These are phyloP conservation scores for Dyspetes luteomarginatus DNA, from an alignment of 2,888 invertebrate genomes.

Conservation along the genomic window DNA sequence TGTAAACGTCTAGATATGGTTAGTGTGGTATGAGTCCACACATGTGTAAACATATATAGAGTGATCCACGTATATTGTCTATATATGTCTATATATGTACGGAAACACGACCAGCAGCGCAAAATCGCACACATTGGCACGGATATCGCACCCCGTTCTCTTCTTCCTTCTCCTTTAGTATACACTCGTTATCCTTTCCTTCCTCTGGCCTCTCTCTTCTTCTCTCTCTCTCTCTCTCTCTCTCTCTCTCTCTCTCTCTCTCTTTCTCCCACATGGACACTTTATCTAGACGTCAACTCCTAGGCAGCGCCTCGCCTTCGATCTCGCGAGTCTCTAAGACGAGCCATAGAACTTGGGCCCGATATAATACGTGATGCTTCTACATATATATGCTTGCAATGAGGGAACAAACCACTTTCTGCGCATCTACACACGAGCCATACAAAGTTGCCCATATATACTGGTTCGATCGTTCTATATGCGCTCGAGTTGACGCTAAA, in stretches of 20 bases:
- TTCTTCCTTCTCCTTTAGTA: background rate
- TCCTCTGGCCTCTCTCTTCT: background rate
- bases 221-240: background rate
- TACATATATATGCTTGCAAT: conserved; percentile 1
- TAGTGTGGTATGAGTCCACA: background rate
- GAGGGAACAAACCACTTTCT: conserved; percentile 11
- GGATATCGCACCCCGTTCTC: conserved; percentile 15
- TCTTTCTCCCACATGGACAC: conserved; percentile 20
- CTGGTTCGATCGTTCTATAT: background rate
- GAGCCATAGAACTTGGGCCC: conserved; percentile 5
- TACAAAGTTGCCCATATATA: background rate
- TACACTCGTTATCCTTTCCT: background rate
- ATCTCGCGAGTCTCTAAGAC: conserved; percentile 25
- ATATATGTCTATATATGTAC: background rate
- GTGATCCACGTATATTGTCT: background rate
- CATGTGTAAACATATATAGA: background rate
- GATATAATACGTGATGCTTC: conserved; percentile 15
- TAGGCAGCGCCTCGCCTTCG: conserved; percentile 31
- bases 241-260: conserved; percentile 11
- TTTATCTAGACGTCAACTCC: conserved; percentile 11
- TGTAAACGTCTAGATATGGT: conserved; percentile 10
- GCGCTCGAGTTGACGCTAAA: conserved; percentile 20
- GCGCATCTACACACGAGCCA: background rate
- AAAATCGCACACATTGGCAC: conserved; percentile 36
- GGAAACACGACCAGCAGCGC: conserved; percentile 15